Evolutionary conservation across 2,888 invertebrate species (phyloP).

Genomic region (Carabus problematicus): DNA sequence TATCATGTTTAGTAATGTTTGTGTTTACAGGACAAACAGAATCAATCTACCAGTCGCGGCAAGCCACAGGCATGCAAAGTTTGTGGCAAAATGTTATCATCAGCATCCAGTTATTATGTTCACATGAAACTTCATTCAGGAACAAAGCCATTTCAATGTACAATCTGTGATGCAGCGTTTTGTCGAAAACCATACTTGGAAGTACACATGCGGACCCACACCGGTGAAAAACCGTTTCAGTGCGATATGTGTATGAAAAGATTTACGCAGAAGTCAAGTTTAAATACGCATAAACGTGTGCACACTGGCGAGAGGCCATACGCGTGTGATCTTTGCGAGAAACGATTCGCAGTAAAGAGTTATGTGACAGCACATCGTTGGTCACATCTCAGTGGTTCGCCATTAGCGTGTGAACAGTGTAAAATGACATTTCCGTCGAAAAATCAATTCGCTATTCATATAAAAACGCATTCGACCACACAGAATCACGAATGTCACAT

Average conservation of each 20-base stretch:
- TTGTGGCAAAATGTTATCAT: slow-evolving; percentile 79
- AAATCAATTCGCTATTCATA: slow-evolving; percentile 77
- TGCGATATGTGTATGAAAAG: slow-evolving; percentile 78
- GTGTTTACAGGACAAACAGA: neutral
- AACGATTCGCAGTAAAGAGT: slow-evolving; percentile 81
- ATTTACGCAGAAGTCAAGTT: slow-evolving; percentile 82
- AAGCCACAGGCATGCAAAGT: slow-evolving; percentile 81
- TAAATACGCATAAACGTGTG: slow-evolving; percentile 82
- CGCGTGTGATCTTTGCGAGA: slow-evolving; percentile 80
- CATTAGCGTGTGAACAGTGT: slow-evolving; percentile 74
- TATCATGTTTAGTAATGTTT: no score
- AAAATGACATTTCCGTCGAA: slow-evolving; percentile 77
- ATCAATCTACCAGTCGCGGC: slow-evolving; percentile 51
- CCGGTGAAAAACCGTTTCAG: slow-evolving; percentile 77
- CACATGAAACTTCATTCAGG: slow-evolving; percentile 85
- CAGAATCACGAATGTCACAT: slow-evolving; percentile 77
- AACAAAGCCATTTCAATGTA: slow-evolving; percentile 81
- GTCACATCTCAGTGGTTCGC: slow-evolving; percentile 81
- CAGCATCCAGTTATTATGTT: slow-evolving; percentile 80
- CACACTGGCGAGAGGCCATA: slow-evolving; percentile 83
- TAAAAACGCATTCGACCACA: slow-evolving; percentile 74
- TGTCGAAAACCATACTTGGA: slow-evolving; percentile 82
- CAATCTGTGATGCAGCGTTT: slow-evolving; percentile 78
- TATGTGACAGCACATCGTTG: slow-evolving; percentile 82
- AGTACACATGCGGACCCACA: slow-evolving; percentile 83